phyloP scores from a whole-genome alignment of 2,797 vertebrate genomes.

The Bucorvus abyssinicus region DNA sequence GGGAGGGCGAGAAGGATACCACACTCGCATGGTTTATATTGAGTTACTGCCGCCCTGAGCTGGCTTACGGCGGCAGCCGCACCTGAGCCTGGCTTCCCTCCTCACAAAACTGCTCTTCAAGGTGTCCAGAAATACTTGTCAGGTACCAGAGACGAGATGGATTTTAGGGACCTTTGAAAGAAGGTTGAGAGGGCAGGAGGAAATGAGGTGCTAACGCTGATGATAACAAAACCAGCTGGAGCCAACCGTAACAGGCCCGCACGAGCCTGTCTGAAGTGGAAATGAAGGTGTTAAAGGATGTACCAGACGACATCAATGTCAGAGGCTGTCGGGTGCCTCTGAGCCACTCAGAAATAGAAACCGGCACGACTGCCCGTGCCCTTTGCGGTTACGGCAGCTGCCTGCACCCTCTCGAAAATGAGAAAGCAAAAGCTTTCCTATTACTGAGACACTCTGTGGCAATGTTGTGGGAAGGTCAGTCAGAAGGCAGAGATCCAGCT shows the following conservation, averaged over 20 bases:
- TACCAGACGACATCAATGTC: not conserved
- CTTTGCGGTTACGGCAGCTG: not conserved
- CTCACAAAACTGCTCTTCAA: not conserved
- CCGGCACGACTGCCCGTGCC: fast-evolving
- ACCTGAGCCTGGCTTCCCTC: not conserved
- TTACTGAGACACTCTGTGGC: not conserved
- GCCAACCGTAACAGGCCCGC: not conserved
- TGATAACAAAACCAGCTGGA: not conserved
- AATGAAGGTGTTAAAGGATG: not conserved
- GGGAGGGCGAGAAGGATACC: not conserved
- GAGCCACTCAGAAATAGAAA: not conserved
- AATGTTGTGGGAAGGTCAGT: not conserved
- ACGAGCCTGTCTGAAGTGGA: not conserved
- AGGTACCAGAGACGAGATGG: not conserved
- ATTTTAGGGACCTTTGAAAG: slow-evolving; percentile 18
- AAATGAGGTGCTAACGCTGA: slow-evolving; percentile 36
- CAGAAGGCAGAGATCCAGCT: not conserved
- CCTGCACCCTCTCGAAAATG: not conserved
- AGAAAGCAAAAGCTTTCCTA: not conserved
- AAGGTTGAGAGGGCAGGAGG: slow-evolving; percentile 6
- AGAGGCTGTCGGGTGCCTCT: not conserved
- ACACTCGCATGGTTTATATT: not conserved
- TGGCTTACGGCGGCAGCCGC: not conserved
- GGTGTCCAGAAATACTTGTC: not conserved
- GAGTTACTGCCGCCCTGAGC: not conserved